Evolutionary conservation across 2,113 vertebrate species (phyloP).

Genomic region (Stegastes partitus): DNA sequence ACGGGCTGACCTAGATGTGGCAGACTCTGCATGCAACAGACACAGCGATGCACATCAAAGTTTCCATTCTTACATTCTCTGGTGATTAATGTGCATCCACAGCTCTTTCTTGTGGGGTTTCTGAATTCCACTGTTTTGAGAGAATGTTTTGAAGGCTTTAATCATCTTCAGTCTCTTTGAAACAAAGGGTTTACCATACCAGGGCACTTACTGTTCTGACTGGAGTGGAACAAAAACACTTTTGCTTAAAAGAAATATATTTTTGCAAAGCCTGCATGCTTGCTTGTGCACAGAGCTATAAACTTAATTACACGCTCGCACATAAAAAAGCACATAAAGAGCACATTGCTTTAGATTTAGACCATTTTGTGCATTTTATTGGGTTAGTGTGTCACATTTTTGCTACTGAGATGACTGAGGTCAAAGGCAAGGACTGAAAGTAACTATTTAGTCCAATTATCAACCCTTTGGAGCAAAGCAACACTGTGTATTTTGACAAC

Average conservation of each 20-base stretch:
- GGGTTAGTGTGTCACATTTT: too few relatives aligned
- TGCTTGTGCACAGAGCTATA: neutral
- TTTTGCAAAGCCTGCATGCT: too few relatives aligned
- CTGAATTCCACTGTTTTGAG: constrained; percentile 41
- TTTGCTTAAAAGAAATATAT: neutral
- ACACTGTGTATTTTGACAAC: too few relatives aligned
- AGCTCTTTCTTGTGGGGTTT: constrained; percentile 45
- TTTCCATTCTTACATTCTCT: constrained; percentile 18
- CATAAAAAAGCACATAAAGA: too few relatives aligned
- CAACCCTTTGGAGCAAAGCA: too few relatives aligned
- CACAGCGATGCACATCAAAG: constrained; percentile 43
- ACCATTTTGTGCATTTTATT: too few relatives aligned
- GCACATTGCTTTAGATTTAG: too few relatives aligned
- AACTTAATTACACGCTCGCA: neutral
- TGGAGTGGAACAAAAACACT: constrained; percentile 19
- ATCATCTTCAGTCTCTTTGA: constrained; percentile 42
- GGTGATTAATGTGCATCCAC: constrained; percentile 27
- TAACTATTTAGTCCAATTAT: too few relatives aligned
- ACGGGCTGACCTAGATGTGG: constrained; percentile 26
- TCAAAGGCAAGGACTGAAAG: too few relatives aligned
- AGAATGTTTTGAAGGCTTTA: constrained; percentile 26
- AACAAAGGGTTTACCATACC: constrained; percentile 23
- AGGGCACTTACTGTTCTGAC: neutral
- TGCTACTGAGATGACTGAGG: too few relatives aligned
- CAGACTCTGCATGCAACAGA: neutral